Percentiles rank a stretch among this genome's conserved stretches.
phyloP scores from a whole-genome alignment of 2,888 invertebrate species.

The Tipula helvola region DNA sequence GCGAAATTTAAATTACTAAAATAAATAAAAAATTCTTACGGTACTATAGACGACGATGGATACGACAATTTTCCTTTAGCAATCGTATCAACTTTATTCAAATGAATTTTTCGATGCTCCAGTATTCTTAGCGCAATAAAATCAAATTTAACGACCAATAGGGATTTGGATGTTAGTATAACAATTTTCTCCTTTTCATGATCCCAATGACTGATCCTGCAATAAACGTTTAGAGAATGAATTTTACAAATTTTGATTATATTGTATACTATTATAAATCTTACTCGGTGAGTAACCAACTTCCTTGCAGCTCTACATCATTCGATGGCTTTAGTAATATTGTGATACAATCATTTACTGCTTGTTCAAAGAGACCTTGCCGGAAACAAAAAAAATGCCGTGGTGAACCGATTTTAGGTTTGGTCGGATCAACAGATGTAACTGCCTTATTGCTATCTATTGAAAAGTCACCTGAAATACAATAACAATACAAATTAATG shows the following conservation, averaged over 20 bases:
- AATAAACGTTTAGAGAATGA: constrained; percentile 20
- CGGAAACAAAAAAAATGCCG: constrained; percentile 54
- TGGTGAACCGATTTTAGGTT: constrained; percentile 10
- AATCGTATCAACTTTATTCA: constrained; percentile 57
- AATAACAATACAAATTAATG: background rate
- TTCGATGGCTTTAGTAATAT: constrained; percentile 48
- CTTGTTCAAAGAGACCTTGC: constrained; percentile 58
- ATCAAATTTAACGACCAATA: constrained; percentile 70
- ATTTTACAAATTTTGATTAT: background rate
- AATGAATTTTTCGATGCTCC: constrained; percentile 53
- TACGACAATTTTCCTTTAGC: constrained; percentile 68
- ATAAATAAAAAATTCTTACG: constrained; percentile 48
- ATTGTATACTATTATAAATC: no score
- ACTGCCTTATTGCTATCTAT: background rate
- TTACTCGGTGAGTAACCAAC: constrained; percentile 74
- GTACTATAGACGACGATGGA: constrained; percentile 65
- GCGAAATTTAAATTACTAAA: no score
- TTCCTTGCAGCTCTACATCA: constrained; percentile 59
- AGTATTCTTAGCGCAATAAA: constrained; percentile 68
- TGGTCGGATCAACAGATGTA: background rate
- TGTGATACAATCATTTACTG: constrained; percentile 56
- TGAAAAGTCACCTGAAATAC: background rate
- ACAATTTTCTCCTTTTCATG: constrained; percentile 71
- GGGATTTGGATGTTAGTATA: constrained; percentile 55
- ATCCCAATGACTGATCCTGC: constrained; percentile 78